phyloP scores from a whole-genome alignment of 2,797 vertebrate genomes.

The Gymnoscopelus braueri region DNA sequence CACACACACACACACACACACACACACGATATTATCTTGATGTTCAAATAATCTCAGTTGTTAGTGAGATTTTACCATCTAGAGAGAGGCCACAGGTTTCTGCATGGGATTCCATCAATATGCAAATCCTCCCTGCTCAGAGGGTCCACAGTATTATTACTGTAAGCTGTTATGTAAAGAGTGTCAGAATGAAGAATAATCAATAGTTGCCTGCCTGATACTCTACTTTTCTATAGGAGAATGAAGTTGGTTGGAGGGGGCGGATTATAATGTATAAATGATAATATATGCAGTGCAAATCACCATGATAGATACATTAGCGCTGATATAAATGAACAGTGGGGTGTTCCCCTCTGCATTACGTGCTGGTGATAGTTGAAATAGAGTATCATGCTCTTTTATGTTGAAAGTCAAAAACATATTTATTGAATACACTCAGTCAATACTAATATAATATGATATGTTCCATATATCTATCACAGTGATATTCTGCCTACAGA shows the following conservation, averaged over 20 bases:
- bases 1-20: too few species aligned
- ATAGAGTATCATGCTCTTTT: conserved; percentile 21
- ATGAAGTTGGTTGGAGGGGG: conserved; percentile 42
- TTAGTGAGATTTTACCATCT: conserved; percentile 50
- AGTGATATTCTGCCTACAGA: not conserved
- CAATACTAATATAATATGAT: too few species aligned
- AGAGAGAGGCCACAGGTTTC: conserved; percentile 36
- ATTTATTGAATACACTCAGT: conserved; percentile 8
- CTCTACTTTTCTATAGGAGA: conserved; percentile 38
- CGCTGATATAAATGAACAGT: conserved; percentile 10
- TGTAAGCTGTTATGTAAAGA: conserved; percentile 64
- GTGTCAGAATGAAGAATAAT: conserved; percentile 44
- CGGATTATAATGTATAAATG: conserved; percentile 44
- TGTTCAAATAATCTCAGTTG: conserved; percentile 71
- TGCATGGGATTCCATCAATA: conserved; percentile 65
- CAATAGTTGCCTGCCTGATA: conserved; percentile 42
- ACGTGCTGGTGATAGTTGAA: conserved; percentile 13
- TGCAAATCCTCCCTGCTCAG: conserved; percentile 69
- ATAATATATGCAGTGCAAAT: conserved; percentile 46
- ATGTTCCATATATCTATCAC: not conserved
- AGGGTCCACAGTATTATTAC: conserved; percentile 56
- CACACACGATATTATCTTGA: conserved; percentile 55
- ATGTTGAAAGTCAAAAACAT: conserved; percentile 3
- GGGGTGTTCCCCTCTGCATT: not conserved
- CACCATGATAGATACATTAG: conserved; percentile 33